These are phyloP conservation scores for Protobothrops flavoviridis DNA, from an alignment of 2,113 vertebrate species.

Conservation along the genomic window DNA sequence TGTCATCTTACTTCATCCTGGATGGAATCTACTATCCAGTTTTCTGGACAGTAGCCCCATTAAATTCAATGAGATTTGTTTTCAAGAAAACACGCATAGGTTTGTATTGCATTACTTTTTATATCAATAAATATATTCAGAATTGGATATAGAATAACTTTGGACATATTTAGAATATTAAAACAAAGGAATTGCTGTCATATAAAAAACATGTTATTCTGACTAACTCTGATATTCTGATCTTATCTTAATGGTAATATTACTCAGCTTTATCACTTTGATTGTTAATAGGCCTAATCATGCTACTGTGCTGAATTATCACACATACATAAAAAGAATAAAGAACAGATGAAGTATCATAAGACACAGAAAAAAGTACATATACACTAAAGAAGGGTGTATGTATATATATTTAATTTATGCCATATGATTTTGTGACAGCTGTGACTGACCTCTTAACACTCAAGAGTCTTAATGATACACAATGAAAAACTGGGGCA, in stretches of 20 bases:
- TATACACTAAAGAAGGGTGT: background rate
- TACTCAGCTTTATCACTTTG: background rate
- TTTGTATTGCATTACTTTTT: background rate
- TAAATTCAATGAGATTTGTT: background rate
- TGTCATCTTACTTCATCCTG: background rate
- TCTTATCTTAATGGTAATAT: background rate
- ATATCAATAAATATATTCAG: constrained; percentile 10
- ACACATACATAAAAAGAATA: constrained; percentile 2
- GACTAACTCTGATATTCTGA: background rate
- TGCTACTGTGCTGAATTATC: constrained; percentile 8
- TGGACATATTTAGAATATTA: constrained; percentile 23
- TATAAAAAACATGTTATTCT: background rate
- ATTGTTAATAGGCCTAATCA: background rate
- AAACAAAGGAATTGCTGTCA: background rate
- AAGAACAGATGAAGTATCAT: background rate
- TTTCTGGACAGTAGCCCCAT: background rate
- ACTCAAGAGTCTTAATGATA: background rate
- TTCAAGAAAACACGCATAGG: background rate
- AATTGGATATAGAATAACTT: background rate
- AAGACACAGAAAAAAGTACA: background rate
- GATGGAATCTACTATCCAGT: background rate
- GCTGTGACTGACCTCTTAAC: background rate
- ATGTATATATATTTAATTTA: background rate
- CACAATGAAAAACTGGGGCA: background rate
- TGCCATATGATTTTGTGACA: constrained; percentile 30